These are phyloP conservation scores for Gymnogyps californianus DNA, from an alignment of 2,113 vertebrate genomes.

Conservation along the genomic window DNA sequence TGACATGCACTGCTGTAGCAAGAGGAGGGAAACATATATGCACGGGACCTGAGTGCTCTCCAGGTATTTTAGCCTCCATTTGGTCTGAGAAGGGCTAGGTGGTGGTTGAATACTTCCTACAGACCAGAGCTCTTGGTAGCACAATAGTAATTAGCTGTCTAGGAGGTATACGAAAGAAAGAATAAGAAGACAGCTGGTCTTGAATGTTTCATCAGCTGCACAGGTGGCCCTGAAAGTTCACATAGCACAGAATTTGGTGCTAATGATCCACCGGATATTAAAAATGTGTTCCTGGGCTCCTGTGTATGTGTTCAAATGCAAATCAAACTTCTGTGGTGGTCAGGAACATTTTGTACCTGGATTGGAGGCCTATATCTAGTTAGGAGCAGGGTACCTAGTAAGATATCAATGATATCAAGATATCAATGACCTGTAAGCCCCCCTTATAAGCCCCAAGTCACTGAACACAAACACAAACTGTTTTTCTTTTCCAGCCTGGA, in stretches of 20 bases:
- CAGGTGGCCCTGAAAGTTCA: not conserved
- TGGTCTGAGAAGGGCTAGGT: not conserved
- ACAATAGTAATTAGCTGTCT: not conserved
- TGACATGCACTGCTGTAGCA: not conserved
- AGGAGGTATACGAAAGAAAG: not conserved
- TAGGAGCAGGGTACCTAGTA: not conserved
- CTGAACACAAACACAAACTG: not conserved
- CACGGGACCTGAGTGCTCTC: not conserved
- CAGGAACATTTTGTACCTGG: not conserved
- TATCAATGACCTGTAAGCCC: too few species aligned
- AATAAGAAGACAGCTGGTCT: not conserved
- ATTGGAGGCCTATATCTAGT: not conserved
- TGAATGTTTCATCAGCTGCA: not conserved
- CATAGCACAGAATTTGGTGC: not conserved
- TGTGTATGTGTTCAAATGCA: not conserved
- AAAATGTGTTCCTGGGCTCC: not conserved
- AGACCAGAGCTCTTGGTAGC: not conserved
- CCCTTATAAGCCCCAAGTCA: not conserved
- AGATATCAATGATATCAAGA: not conserved
- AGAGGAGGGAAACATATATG: not conserved
- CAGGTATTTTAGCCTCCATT: not conserved
- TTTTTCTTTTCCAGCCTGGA: constrained; percentile 57
- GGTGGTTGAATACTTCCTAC: not conserved
- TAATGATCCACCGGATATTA: not conserved
- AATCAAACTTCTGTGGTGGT: not conserved